Evolutionary conservation across 1,140 invertebrate genomes (phyloP).

Genomic region (Phthorimaea operculella): DNA sequence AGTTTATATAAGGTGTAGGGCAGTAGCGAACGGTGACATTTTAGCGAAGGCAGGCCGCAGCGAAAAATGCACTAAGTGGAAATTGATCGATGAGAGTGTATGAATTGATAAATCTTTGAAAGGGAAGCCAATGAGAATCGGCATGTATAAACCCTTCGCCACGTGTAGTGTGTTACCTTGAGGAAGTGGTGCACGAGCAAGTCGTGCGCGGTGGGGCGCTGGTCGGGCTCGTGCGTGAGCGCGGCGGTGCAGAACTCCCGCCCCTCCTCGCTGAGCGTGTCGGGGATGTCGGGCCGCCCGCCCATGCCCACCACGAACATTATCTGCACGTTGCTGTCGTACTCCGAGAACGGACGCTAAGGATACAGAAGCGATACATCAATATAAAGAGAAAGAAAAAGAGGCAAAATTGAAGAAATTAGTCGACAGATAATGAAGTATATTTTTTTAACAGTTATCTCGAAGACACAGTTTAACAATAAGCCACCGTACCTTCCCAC

Average conservation of each 20-base stretch:
- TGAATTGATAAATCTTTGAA: too few relatives aligned
- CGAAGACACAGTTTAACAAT: too few relatives aligned
- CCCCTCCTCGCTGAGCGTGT: constrained; percentile 77
- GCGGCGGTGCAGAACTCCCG: constrained; percentile 79
- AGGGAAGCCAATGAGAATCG: too few relatives aligned
- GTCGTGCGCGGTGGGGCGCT: constrained; percentile 72
- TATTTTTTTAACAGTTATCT: too few relatives aligned
- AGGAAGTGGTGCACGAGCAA: constrained; percentile 80
- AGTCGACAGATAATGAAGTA: too few relatives aligned
- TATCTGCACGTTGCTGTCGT: constrained; percentile 90
- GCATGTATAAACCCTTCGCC: background rate
- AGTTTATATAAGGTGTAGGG: too few relatives aligned
- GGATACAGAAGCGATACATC: background rate
- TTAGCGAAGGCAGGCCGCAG: too few relatives aligned
- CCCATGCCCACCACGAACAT: constrained; percentile 94
- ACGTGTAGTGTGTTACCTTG: constrained; percentile 56
- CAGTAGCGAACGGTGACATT: too few relatives aligned
- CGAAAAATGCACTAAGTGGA: too few relatives aligned
- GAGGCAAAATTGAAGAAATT: too few relatives aligned
- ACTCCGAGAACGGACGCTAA: constrained; percentile 86
- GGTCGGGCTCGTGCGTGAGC: constrained; percentile 81
- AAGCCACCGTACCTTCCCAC: constrained; percentile 86
- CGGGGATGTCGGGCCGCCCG: constrained; percentile 76
- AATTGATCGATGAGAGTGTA: too few relatives aligned
- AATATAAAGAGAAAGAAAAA: too few relatives aligned